These are phyloP conservation scores for Dicaeum eximium DNA, from an alignment of 2,113 vertebrate species.

Conservation along the genomic window DNA sequence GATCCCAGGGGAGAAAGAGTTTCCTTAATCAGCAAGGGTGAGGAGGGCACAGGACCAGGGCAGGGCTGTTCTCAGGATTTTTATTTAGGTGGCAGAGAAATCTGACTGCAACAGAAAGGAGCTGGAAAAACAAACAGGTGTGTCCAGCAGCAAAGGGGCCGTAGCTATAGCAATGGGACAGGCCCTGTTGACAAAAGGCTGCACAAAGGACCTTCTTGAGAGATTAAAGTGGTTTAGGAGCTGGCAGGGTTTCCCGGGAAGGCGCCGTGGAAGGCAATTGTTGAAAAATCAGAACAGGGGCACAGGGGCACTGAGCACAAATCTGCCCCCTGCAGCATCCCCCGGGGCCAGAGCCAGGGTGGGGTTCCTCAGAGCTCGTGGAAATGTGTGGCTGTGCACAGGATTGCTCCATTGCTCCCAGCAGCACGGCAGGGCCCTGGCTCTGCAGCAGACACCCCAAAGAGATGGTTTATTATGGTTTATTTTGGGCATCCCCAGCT, in stretches of 20 bases:
- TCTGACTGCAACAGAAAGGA: slow-evolving; percentile 1
- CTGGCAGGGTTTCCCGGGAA: slow-evolving; percentile 4
- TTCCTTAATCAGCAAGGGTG: not conserved
- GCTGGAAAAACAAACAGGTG: slow-evolving; percentile 68
- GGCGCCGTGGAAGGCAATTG: not conserved
- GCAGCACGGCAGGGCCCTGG: rapidly evolving
- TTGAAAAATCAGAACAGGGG: not conserved
- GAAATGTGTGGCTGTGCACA: rapidly evolving
- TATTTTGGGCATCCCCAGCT: not conserved
- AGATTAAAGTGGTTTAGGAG: not conserved
- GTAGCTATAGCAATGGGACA: slow-evolving; percentile 60
- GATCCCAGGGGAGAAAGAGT: not conserved
- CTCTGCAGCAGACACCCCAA: not conserved
- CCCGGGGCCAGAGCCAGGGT: rapidly evolving
- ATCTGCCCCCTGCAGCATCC: not conserved
- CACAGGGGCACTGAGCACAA: rapidly evolving
- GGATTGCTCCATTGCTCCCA: not conserved
- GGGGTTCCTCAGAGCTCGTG: not conserved
- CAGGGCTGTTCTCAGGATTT: not conserved
- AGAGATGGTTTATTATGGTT: not conserved
- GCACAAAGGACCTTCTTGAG: slow-evolving; percentile 32
- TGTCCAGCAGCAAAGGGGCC: slow-evolving; percentile 5
- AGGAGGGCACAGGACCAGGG: not conserved
- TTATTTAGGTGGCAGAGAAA: slow-evolving; percentile 19
- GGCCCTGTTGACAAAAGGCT: slow-evolving; percentile 55